Conservation (phyloP, 2,888 invertebrate genomes). For the Druceiella hillmani region DNA sequence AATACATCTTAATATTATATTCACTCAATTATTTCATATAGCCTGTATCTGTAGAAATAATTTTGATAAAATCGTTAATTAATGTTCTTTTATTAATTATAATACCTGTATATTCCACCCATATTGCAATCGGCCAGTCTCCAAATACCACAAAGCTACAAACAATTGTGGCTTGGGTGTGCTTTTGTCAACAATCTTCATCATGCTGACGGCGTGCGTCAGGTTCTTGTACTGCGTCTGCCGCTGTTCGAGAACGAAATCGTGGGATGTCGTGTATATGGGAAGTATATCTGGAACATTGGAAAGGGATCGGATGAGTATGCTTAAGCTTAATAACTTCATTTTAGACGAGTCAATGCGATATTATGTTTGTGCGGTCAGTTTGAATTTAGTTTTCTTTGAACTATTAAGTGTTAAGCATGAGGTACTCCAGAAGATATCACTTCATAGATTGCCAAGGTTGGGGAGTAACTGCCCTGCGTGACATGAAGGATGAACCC, state of each 20-base stretch:
- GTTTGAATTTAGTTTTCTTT: no score
- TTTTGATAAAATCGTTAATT: no score
- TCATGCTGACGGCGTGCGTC: constrained; percentile 60
- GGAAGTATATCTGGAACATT: constrained; percentile 64
- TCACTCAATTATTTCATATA: no score
- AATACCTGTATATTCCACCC: constrained; percentile 42
- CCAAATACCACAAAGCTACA: constrained; percentile 76
- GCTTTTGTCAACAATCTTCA: constrained; percentile 58
- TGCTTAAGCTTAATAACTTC: neutral
- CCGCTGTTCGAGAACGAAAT: constrained; percentile 69
- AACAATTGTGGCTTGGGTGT: constrained; percentile 64
- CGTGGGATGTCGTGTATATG: constrained; percentile 67
- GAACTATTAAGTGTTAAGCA: no score
- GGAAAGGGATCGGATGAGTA: no score
- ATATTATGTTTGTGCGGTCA: no score
- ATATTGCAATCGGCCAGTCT: constrained; percentile 60
- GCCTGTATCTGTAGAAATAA: no score
- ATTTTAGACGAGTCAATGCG: neutral
- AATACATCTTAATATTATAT: neutral
- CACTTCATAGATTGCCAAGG: no score
- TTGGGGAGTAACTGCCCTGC: no score
- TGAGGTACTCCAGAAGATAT: no score
- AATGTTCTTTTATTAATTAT: neutral
- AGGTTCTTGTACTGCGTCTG: constrained; percentile 71
- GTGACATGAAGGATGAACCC: no score